Evolutionary conservation across 2,797 vertebrate genomes (phyloP), one percentile per base, ranked within the genome.

Genomic region (Gallinago nigripennis): DNA sequence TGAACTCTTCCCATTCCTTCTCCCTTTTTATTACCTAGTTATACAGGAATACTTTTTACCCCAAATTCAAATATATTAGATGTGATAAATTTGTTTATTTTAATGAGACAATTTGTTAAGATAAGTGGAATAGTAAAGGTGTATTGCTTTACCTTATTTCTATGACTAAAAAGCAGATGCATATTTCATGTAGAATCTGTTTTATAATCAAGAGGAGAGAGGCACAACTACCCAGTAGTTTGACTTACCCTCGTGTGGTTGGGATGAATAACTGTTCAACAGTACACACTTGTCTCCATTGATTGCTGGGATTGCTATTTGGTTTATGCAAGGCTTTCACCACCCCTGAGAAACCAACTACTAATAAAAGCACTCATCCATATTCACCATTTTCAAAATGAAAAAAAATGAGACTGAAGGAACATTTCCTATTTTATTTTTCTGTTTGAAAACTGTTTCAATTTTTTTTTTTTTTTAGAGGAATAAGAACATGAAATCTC

Each of bases 171-270:
- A 61, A 35, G 4, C 3, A 33, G 11, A 51, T 72, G 4, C 5
- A 11, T 68, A 48, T 68, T 82, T 88, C 37, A 43, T 33, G 10
- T 53, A 23, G 53, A 81, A 85, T 24, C 9, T 6, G 45, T 61
- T 81, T 71, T 46, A 30, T 63, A 72, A 68, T 48, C 65, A 63
- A 16, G 45, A 60, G 45, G 20, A 60, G 8, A 90, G 3, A 79
- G 6, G 30, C 2, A 16, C 13, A 25, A 46, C 50, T 30, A 68
- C 14, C 25, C 13, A 46, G 30, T 35, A 61, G 46, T 30, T 63
- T 56, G 2, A 39, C n/a, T 81, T 76, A 30, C 8, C 6, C 5
- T 76, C 23, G 28, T 0, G 0, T 41, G 12, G 1, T 37, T 1
- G 1, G 19, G 17, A 24, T 45, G 28, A 64, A 31, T n/a, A 50